Percentiles rank a stretch among this genome's conserved stretches.
These are phyloP conservation scores for Oegoconia quadripuncta DNA, from an alignment of 2,888 invertebrate species.

Conservation along the genomic window DNA sequence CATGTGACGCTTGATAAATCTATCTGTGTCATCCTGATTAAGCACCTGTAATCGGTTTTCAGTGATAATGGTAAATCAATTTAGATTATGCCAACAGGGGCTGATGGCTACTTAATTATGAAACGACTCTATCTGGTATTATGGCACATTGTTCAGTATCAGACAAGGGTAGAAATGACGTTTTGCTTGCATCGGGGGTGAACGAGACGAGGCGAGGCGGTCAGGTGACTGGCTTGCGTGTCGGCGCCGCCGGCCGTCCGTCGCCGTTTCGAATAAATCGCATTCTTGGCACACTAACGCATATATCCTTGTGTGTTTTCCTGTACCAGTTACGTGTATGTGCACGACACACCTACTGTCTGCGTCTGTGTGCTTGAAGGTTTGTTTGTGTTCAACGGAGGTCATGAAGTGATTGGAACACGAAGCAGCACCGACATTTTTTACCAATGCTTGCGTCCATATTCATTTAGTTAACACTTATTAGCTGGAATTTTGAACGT, in stretches of 20 bases:
- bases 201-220: slow-evolving; percentile 35
- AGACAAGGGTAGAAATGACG: not conserved
- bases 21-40: slow-evolving; percentile 47
- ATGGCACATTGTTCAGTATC: slow-evolving; percentile 2
- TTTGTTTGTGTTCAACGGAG: slow-evolving; percentile 53
- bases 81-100: too few relatives aligned
- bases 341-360: slow-evolving; percentile 60
- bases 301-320: slow-evolving; percentile 40
- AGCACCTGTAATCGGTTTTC: too few relatives aligned
- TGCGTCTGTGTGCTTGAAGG: slow-evolving; percentile 29
- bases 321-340: slow-evolving; percentile 41
- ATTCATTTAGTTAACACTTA: slow-evolving; percentile 42
- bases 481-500: slow-evolving; percentile 29
- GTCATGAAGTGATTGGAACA: slow-evolving; percentile 59
- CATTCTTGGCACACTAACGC: slow-evolving; percentile 42
- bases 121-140: slow-evolving; percentile 5
- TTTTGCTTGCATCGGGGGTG: slow-evolving; percentile 19
- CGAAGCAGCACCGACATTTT: slow-evolving; percentile 36
- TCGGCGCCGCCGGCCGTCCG: slow-evolving; percentile 44
- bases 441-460: slow-evolving; percentile 31
- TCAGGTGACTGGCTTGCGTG: slow-evolving; percentile 65
- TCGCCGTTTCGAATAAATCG: slow-evolving; percentile 53
- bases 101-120: slow-evolving; percentile 10
- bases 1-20: slow-evolving; percentile 32
- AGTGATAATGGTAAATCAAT: too few relatives aligned